phyloP scores from a whole-genome alignment of 2,113 vertebrate genomes.

The Psammodynastes pulverulentus region DNA sequence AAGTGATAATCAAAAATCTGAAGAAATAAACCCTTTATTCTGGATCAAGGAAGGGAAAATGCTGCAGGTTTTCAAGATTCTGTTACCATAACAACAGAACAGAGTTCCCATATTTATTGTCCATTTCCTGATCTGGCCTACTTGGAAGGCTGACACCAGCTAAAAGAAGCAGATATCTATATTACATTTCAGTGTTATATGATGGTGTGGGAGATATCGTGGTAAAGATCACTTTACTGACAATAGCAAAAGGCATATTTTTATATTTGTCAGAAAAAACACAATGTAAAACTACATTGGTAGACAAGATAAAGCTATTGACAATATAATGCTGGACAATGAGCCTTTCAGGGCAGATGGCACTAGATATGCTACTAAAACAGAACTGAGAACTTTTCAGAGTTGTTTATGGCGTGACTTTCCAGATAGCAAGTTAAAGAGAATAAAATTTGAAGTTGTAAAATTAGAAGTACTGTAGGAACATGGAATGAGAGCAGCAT shows the following conservation, averaged over 20 bases:
- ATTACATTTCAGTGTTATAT: neutral
- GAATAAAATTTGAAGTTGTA: neutral
- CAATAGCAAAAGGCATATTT: neutral
- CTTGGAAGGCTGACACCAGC: neutral
- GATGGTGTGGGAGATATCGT: neutral
- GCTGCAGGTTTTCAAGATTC: neutral
- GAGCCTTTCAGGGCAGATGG: neutral
- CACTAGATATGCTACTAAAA: neutral
- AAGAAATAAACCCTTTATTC: neutral
- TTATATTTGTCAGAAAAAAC: neutral
- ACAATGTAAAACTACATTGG: neutral
- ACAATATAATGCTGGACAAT: neutral
- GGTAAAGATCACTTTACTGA: neutral
- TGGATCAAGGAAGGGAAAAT: neutral
- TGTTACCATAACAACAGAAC: neutral
- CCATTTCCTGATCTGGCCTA: neutral
- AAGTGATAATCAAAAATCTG: neutral
- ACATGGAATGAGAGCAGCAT: neutral
- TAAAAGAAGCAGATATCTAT: neutral
- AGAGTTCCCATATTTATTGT: neutral
- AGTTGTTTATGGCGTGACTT: neutral
- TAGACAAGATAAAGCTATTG: neutral
- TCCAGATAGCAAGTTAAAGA: neutral
- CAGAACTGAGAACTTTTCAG: neutral
- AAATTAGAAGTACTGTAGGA: neutral